These are phyloP conservation scores for Xenotilapia longispinis DNA, from an alignment of 2,113 vertebrate species.

Conservation along the genomic window DNA sequence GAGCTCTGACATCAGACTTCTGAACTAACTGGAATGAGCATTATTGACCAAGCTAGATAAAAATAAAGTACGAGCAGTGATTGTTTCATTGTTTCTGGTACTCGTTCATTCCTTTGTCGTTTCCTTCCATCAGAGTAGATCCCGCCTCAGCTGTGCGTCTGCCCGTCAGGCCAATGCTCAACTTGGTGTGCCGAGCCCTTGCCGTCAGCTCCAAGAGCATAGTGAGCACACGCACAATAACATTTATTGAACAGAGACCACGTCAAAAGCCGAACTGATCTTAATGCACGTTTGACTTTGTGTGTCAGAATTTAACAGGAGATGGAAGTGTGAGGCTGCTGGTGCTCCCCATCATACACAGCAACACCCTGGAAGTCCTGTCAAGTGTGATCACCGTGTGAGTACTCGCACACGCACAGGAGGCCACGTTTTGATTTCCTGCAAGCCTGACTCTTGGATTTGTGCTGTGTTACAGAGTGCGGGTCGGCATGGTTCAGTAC, in stretches of 20 bases:
- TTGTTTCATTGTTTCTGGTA: not conserved
- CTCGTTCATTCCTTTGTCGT: not conserved
- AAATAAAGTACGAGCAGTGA: not conserved
- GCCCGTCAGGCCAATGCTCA: constrained; percentile 79
- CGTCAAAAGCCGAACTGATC: accelerated
- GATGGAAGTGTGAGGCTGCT: constrained; percentile 80
- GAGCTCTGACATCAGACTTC: not conserved
- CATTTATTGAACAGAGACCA: accelerated
- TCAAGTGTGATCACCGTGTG: constrained; percentile 78
- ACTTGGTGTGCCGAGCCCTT: constrained; percentile 79
- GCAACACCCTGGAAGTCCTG: constrained; percentile 76
- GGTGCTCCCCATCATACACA: constrained; percentile 79
- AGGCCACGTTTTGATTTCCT: not conserved
- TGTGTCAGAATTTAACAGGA: constrained; percentile 74
- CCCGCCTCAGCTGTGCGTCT: constrained; percentile 78
- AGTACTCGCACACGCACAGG: constrained; percentile 41
- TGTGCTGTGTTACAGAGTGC: constrained; percentile 53
- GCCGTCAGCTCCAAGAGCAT: constrained; percentile 78
- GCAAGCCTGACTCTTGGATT: not conserved
- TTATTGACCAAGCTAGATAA: not conserved
- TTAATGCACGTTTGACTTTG: not conserved
- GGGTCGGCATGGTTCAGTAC: constrained; percentile 76
- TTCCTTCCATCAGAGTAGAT: constrained; percentile 66
- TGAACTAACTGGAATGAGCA: not conserved
- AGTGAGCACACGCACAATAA: constrained; percentile 53